Evolutionary conservation across 1,140 invertebrate genomes (phyloP).

Genomic region (Drusus annulatus): DNA sequence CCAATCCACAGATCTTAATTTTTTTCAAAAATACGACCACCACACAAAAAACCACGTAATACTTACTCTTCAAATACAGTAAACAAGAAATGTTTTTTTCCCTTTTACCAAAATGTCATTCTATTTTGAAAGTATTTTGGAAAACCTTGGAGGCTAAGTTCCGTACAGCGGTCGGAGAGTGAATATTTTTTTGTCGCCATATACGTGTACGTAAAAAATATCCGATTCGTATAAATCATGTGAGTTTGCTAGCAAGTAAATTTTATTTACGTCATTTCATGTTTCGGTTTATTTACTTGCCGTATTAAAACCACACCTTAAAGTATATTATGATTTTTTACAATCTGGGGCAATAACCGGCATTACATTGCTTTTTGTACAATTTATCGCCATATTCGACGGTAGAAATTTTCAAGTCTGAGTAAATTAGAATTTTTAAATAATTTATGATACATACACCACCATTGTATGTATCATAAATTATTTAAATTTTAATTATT

Average conservation of each 20-base stretch:
- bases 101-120: neutral
- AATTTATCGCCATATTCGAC: slow-evolving; percentile 1
- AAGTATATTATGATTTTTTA: neutral
- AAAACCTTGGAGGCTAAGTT: no score
- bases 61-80: no score
- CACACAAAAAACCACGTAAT: no score
- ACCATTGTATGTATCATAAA: no score
- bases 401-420: neutral
- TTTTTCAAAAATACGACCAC: no score
- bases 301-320: neutral
- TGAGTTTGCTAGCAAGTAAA: neutral
- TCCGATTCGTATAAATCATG: neutral
- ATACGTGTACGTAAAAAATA: slow-evolving; percentile 6
- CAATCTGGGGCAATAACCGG: no score
- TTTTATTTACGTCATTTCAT: neutral
- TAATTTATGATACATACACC: no score
- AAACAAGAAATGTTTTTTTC: neutral
- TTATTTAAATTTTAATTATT: no score
- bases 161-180: neutral
- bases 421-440: no score
- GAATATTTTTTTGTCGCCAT: slow-evolving; percentile 3
- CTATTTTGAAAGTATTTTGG: no score
- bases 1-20: slow-evolving; percentile 1
- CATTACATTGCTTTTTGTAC: neutral
- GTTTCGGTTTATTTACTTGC: neutral